phyloP scores from a whole-genome alignment of 2,888 invertebrate genomes.

The Scelioninae gen. 2 region DNA sequence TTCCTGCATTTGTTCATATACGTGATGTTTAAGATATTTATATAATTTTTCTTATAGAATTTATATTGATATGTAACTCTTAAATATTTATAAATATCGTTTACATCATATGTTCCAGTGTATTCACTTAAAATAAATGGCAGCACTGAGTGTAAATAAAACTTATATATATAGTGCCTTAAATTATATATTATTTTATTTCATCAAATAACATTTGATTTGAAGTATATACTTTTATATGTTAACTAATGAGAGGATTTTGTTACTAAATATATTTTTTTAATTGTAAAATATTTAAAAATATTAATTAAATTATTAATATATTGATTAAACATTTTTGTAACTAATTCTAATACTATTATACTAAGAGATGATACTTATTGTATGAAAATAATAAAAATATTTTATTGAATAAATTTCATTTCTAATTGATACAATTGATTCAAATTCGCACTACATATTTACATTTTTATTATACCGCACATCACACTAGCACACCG shows the following conservation, averaged over 20 bases:
- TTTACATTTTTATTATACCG: too few relatives aligned
- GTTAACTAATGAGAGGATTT: too few relatives aligned
- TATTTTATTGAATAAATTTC: not conserved
- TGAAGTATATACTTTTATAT: too few relatives aligned
- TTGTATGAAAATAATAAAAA: not conserved
- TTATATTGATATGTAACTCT: slow-evolving; percentile 1
- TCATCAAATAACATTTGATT: not conserved
- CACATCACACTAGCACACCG: too few relatives aligned
- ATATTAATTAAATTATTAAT: not conserved
- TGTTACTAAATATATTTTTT: too few relatives aligned
- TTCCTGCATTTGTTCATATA: not conserved
- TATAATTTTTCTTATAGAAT: not conserved
- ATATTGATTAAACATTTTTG: not conserved
- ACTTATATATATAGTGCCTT: slow-evolving; percentile 5
- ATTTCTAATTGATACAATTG: too few relatives aligned
- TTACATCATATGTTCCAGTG: not conserved
- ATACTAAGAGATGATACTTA: not conserved
- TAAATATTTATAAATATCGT: too few relatives aligned
- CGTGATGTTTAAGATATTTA: not conserved
- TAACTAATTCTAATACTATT: too few relatives aligned
- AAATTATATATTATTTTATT: slow-evolving; percentile 13
- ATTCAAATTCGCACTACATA: too few relatives aligned
- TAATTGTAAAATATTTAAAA: not conserved
- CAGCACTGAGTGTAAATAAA: slow-evolving; percentile 1
- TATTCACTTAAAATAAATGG: not conserved